Conservation (phyloP, 2,113 vertebrate species). For the Notothenia coriiceps region DNA sequence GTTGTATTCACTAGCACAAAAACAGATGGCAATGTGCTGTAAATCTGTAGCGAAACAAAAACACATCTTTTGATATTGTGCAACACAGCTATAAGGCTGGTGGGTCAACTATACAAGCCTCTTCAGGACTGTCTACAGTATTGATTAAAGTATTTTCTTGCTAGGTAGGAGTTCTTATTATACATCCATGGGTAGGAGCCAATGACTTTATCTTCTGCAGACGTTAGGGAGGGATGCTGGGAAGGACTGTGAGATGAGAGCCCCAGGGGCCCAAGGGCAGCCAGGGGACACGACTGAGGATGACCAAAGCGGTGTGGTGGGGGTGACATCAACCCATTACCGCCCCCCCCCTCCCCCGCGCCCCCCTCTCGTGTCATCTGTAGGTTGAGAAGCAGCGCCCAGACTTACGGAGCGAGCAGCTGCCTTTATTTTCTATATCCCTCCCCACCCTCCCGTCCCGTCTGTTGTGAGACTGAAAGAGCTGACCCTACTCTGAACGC, state of each 20-base stretch:
- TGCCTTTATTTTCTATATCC: conserved; percentile 79
- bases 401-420: conserved; percentile 82
- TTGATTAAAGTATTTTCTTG: conserved; percentile 73
- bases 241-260: conserved; percentile 61
- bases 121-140: conserved; percentile 58
- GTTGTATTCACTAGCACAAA: conserved; percentile 16
- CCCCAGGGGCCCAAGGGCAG: conserved; percentile 71
- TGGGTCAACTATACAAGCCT: conserved; percentile 53
- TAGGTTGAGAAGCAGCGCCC: conserved; percentile 76
- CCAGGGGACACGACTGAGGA: conserved; percentile 70
- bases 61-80: conserved; percentile 51
- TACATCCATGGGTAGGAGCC: conserved; percentile 36
- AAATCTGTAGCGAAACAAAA: conserved; percentile 40
- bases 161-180: conserved; percentile 43
- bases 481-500: conserved; percentile 59
- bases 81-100: conserved; percentile 51
- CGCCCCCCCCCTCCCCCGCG: conserved; percentile 9
- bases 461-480: conserved; percentile 55
- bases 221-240: conserved; percentile 49
- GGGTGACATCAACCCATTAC: conserved; percentile 6
- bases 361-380: conserved; percentile 60
- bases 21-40: conserved; percentile 35
- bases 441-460: conserved; percentile 34
- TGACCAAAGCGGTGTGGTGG: conserved; percentile 56
- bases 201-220: conserved; percentile 54